Base-by-base conservation (phyloP, 2,113 vertebrate species). In the Arvicanthis niloticus region DNA sequence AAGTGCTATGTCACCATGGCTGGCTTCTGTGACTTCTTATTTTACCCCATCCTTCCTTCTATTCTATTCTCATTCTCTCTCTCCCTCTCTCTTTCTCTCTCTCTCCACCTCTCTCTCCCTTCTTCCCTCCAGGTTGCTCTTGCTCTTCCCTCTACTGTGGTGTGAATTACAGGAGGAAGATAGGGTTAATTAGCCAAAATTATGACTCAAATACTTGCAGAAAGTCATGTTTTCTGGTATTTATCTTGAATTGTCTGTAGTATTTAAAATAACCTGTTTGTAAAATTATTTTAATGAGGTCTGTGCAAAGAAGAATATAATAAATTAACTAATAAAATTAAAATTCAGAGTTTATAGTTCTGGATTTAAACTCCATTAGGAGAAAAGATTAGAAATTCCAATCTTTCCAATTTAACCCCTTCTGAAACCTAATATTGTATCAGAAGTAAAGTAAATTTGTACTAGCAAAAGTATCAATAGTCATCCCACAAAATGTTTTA, bases 281-380 rank as follows among this genome's bases (percentile, higher is more conserved):
- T 58, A 51, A 1, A 67, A 16, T 21, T 91, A 40, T 84, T 75
- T 88, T 94, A 85, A 65, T 1, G 90, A 77, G 24, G 0, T 75
- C 4, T 87, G 22, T 73, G 45, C 17, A 88, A 87, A 62, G 22
- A 81, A 77, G 31, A 95, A 24, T 51, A 87, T 72, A 70, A 62
- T 67, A 51, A 92, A 70, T 48, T 84, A 86, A n/a, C 13, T 92
- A 45, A 77, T 45, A 84, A 84, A 53, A 31, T 58, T 65, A 94
- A 75, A 29, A 42, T 94, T 68, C 48, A 67, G 56, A 84, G 29
- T 88, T 92, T 70, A 65, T 24, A 88, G 10, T 37, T 91, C 53
- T 37, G 56, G 4, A 80, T 75, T 26, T 82, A 31, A 93, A 82
- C 58, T 45, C 53, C 3, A 76, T 7, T 24, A 82, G 48, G 58